Evolutionary conservation across 2,888 invertebrate genomes (phyloP), one percentile per base, ranked within the genome.

Genomic region (Polyploca ridens): DNA sequence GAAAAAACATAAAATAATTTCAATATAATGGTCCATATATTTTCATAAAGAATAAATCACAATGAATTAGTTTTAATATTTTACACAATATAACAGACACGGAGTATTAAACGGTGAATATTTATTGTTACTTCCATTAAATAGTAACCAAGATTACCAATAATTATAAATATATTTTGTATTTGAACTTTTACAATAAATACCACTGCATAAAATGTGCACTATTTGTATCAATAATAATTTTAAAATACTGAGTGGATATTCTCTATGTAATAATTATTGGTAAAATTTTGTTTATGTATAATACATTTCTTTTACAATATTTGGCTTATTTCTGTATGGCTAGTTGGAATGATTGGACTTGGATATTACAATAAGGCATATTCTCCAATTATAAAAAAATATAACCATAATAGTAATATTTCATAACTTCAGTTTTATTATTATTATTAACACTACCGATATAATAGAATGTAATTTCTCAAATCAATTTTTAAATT

Each of bases 21-120:
- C 80, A 87, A 87, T 89, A 88, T 87, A 90, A 91, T 93, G 92
- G 92, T 92, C 93, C 92, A 90, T 92, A 88, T 90, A 90, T 83
- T 90, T 90, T 89, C 86, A 90, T 88, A 90, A 84, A 90, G 89
- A 88, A 85, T 90, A 90, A 91, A 92, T 92, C 93, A 92, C 93
- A 92, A 89, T 91, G 87, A 82, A 88, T 88, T 90, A 88, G 82
- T 88, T 86, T 83, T 77, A 77, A 79, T 81, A 85, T 78, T 81
- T 84, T 87, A 87, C 83, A 87, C 75, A 75, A 79, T 83, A 78
- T 82, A 85, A 86, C 83, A 86, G 80, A 86, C 79, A 84, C 75
- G 82, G 88, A 90, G 87, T 90, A 91, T 82, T 87, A 85, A 82
- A 82, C 73, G 75, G 78, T 81, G 81, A 84, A 70, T 75, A 38